Percentiles rank a stretch among this genome's conserved stretches.
These are phyloP conservation scores for Calameuta filiformis DNA, from an alignment of 2,888 invertebrate genomes.

Conservation along the genomic window DNA sequence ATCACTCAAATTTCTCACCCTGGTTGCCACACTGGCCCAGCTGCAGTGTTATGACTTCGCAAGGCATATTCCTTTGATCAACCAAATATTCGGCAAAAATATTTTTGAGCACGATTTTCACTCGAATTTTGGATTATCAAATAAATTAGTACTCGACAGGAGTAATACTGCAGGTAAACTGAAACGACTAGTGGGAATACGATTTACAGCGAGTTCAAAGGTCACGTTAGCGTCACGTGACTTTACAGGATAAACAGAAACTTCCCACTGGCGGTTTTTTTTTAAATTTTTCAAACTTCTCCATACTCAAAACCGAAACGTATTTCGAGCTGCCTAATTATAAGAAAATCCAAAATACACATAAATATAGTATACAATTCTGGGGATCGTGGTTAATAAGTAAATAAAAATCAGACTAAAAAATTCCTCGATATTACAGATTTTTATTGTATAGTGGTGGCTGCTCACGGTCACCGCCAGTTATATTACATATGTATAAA, in stretches of 20 bases:
- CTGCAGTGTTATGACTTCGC: conserved; percentile 98
- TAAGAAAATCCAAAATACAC: no score
- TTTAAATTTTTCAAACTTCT: neutral
- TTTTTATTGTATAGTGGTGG: neutral
- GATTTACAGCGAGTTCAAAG: neutral
- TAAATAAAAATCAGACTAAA: neutral
- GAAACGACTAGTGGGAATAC: neutral
- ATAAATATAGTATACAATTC: no score
- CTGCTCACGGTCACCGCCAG: conserved; percentile 3
- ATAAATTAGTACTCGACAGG: neutral
- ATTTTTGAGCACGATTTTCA: no score
- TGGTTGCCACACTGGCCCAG: conserved; percentile 99
- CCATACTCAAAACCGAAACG: neutral
- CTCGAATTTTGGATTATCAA: neutral
- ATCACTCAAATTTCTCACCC: conserved; percentile 72
- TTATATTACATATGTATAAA: conserved; percentile 65
- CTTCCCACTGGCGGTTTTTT: neutral
- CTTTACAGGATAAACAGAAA: neutral
- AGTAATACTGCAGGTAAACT: neutral
- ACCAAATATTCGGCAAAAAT: neutral
- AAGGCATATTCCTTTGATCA: conserved; percentile 79
- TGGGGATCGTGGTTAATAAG: neutral
- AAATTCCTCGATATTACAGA: neutral
- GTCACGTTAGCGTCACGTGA: neutral
- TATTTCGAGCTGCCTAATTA: neutral